A percentile compares a stretch with the other conserved stretches of the same genome.
These are phyloP conservation scores for Athetis lepigone DNA, from an alignment of 2,888 invertebrate species.

Conservation along the genomic window DNA sequence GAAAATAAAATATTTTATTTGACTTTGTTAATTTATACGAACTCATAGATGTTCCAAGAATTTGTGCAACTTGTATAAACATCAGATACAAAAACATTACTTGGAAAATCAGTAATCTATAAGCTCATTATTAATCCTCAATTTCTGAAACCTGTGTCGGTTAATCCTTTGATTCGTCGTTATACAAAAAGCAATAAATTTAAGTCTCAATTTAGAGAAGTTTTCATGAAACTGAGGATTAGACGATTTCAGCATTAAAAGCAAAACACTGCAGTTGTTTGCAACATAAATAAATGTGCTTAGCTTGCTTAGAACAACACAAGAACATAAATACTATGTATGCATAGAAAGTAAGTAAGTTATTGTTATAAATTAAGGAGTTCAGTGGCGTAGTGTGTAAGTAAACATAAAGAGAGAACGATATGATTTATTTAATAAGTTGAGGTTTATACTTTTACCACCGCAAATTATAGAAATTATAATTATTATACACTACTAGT, in stretches of 20 bases:
- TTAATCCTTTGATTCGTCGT: neutral
- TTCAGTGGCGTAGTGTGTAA: conserved; percentile 50
- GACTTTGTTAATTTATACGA: conserved; percentile 20
- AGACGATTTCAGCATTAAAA: conserved; percentile 14
- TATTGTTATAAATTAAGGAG: neutral
- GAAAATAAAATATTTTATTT: neutral
- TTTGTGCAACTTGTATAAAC: conserved; percentile 21
- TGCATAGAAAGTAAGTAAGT: neutral
- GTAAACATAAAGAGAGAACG: conserved; percentile 23
- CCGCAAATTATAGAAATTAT: too few species aligned
- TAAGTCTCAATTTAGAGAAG: too few species aligned
- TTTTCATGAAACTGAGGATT: conserved; percentile 10
- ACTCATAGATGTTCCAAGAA: too few species aligned
- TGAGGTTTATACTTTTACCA: conserved; percentile 20
- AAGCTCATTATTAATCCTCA: neutral
- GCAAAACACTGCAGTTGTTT: conserved; percentile 14
- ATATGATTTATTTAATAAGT: conserved; percentile 17
- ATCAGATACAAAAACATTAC: too few species aligned
- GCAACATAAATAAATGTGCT: conserved; percentile 25
- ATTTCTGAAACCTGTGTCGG: neutral
- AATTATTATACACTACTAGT: too few species aligned
- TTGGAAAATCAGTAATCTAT: neutral
- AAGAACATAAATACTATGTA: conserved; percentile 9
- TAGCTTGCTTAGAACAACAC: conserved; percentile 17
- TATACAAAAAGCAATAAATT: too few species aligned